phyloP scores from a whole-genome alignment of 2,888 invertebrate genomes.

The Mantis religiosa region DNA sequence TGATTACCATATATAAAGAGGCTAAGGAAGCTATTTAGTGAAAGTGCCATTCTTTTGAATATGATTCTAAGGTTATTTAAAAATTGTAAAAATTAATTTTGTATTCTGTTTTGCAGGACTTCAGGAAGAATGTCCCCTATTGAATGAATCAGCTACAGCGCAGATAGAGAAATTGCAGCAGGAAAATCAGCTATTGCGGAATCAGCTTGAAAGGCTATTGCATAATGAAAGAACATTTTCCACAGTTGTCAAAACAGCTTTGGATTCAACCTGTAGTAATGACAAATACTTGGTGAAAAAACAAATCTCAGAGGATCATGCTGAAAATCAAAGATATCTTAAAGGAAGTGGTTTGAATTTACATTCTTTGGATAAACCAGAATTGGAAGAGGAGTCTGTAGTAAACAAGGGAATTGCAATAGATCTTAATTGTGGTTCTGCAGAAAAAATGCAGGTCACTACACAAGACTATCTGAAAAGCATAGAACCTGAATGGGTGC shows the following conservation, averaged over 20 bases:
- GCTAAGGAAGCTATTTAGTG: too few species aligned
- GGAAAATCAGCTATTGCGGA: not conserved
- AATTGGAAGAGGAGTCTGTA: not conserved
- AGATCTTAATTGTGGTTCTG: not conserved
- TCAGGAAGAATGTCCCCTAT: conserved; percentile 2
- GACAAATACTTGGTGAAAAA: not conserved
- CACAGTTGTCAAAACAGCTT: not conserved
- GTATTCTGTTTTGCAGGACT: not conserved
- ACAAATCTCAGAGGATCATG: not conserved
- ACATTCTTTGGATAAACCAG: not conserved
- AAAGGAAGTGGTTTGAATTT: not conserved
- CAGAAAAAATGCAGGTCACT: not conserved
- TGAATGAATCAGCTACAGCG: not conserved
- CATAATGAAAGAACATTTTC: not conserved
- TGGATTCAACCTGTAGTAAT: not conserved
- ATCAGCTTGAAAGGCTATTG: not conserved
- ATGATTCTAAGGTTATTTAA: too few species aligned
- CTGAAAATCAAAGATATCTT: not conserved
- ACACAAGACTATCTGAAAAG: not conserved
- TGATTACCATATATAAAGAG: too few species aligned
- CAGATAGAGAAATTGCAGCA: not conserved
- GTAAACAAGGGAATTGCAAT: not conserved
- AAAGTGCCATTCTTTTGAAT: too few species aligned
- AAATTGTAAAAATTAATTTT: not conserved
- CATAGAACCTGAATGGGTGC: not conserved